Evolutionary conservation across 2,797 vertebrate species (phyloP), one percentile per base, ranked within the genome.

Genomic region (Aythya fuligula): DNA sequence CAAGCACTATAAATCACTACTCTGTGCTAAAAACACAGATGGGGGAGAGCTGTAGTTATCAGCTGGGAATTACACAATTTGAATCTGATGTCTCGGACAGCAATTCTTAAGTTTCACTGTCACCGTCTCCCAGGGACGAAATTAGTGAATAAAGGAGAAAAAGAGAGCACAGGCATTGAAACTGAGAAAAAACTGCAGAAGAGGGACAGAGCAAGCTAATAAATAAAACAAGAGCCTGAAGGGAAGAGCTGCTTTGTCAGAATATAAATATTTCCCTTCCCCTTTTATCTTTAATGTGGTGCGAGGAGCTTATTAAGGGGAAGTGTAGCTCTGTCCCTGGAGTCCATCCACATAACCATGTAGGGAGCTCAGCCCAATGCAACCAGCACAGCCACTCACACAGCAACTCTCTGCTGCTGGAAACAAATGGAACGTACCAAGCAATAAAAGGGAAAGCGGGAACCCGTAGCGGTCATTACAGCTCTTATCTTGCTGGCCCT

Each of bases 201-300:
- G 95, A 96, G 94, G 97, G 97, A 97, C 96, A 94, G 96, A 97
- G 95, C 91, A 95, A 97, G 88, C 95, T 98, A 97, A 98, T 98
- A 98, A 98, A 98, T 98, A 98, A 98, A 98, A 98, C 98, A 98
- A 98, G 97, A 98, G 97, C 97, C 97, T 96, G 96, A 97, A 97
- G 97, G 97, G 96, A 98, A 98, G 98, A 97, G 96, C 95, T 97
- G 97, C 97, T 98, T 98, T 98, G 97, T 98, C 97, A 97, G 98
- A 98, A 98, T 98, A 98, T 98, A 98, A 98, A 98, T 98, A 98
- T 98, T 98, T 98, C 96, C 97, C 96, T 98, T 98, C 94, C 90
- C 91, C 97, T 98, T 98, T 98, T 98, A 98, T 98, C 98, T 98
- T 96, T 98, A 97, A 98, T 97, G 96, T 97, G 97, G 97, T 96